Evolutionary conservation across 2,888 invertebrate genomes (phyloP), one percentile per base, ranked within the genome.

Genomic region (Pandemis corylana): DNA sequence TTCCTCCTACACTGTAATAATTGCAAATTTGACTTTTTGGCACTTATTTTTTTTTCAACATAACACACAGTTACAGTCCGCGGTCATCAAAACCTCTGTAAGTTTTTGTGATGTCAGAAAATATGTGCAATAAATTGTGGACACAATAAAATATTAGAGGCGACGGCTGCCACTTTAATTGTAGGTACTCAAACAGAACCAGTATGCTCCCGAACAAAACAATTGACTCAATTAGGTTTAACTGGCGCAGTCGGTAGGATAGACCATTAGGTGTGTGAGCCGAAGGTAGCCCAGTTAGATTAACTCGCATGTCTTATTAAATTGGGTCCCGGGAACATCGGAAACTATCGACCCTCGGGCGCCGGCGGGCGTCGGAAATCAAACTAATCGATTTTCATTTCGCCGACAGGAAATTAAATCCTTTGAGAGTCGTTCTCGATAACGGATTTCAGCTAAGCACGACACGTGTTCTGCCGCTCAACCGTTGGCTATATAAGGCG

Each of bases 351-450:
- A 87, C 86, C 89, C 77, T 82, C 84, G 80, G 83, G 84, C 87
- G 86, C 85, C 86, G 85, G 81, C 86, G 87, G 87, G 86, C 88
- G 82, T 83, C 92, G 94, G 94, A 94, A 93, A 94, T 94, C 90
- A 88, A 94, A 93, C 94, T 94, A 94, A 94, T 94, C 94, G 94
- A 94, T 94, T 94, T 91, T 92, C 94, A 93, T 94, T 94, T 90
- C 89, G 87, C 83, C 87, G 89, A 87, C 93, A 93, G 94, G 94
- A 94, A 94, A 94, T 94, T 94, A 94, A 94, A 94, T 93, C 94
- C 93, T 94, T 94, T 93, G 92, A 90, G 92, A 92, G 87, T 87
- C 89, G 89, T 86, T 86, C 88, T 81, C 90, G 92, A 93, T 93
- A 93, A 89, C 91, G 90, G 90, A 90, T 90, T 92, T 89, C 87